phyloP scores from a whole-genome alignment of 2,113 vertebrate species.

The Psittacus erithacus region DNA sequence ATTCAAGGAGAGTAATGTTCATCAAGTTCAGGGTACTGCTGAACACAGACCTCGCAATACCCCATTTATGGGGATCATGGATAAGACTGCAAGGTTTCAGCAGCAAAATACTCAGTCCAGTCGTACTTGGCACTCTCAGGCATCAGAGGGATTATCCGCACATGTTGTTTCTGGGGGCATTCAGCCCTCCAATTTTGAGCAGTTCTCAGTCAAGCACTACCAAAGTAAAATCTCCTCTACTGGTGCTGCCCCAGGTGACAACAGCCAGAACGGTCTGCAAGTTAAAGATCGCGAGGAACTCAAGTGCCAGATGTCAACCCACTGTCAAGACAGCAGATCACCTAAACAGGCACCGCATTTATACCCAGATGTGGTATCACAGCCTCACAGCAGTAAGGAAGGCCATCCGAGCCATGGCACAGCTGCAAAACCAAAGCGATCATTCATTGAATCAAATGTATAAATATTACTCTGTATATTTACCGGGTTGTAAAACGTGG shows the following conservation, averaged over 20 bases:
- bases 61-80: conserved; percentile 94
- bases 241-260: conserved; percentile 59
- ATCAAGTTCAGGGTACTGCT: conserved; percentile 65
- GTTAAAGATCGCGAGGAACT: conserved; percentile 79
- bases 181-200: conserved; percentile 78
- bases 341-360: conserved; percentile 74
- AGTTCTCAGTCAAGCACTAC: conserved; percentile 75
- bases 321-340: conserved; percentile 81
- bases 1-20: conserved; percentile 78
- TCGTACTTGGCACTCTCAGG: conserved; percentile 85
- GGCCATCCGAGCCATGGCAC: conserved; percentile 79
- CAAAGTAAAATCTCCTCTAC: conserved; percentile 74
- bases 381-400: conserved; percentile 77
- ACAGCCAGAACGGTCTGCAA: conserved; percentile 82
- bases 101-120: conserved; percentile 68
- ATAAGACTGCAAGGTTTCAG: conserved; percentile 91
- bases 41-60: conserved; percentile 88
- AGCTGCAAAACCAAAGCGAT: conserved; percentile 94
- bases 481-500: background rate
- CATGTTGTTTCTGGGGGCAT: conserved; percentile 57
- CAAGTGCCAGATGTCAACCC: conserved; percentile 77
- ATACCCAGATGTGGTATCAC: conserved; percentile 78
- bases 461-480: conserved; percentile 56
- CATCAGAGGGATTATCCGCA: conserved; percentile 72
- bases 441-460: conserved; percentile 97